Conservation (phyloP, 2,113 vertebrate species). For the Rhinopomastus cyanomelas region DNA sequence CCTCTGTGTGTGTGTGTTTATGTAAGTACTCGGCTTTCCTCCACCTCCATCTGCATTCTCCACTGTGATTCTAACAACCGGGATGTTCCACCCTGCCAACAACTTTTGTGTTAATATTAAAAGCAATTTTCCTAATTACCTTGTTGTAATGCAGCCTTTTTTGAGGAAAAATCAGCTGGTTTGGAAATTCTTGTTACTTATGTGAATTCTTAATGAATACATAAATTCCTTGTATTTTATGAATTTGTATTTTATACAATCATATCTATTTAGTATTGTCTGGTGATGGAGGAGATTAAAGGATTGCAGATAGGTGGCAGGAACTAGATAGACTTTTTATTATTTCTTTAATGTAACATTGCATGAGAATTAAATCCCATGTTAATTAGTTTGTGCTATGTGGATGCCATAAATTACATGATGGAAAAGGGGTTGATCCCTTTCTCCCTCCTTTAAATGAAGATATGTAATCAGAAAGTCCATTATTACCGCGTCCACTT, state of each 20-base stretch:
- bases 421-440: background rate
- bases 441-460: background rate
- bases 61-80: background rate
- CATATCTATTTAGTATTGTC: background rate
- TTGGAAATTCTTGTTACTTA: background rate
- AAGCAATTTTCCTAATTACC: slow-evolving; percentile 13
- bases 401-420: background rate
- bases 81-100: background rate
- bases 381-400: slow-evolving; percentile 8
- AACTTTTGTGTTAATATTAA: background rate
- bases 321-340: background rate
- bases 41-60: background rate
- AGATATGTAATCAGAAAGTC: background rate
- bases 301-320: slow-evolving; percentile 10
- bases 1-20: fast-evolving
- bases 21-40: background rate
- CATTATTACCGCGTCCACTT: background rate
- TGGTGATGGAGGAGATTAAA: slow-evolving; percentile 17
- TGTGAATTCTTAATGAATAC: background rate
- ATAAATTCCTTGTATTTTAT: background rate
- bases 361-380: slow-evolving; percentile 2
- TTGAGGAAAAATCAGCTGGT: background rate
- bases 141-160: background rate
- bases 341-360: slow-evolving; percentile 23
- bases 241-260: slow-evolving; percentile 1